Evolutionary conservation across 2,888 invertebrate species (phyloP).

Genomic region (Drosophila colorata): DNA sequence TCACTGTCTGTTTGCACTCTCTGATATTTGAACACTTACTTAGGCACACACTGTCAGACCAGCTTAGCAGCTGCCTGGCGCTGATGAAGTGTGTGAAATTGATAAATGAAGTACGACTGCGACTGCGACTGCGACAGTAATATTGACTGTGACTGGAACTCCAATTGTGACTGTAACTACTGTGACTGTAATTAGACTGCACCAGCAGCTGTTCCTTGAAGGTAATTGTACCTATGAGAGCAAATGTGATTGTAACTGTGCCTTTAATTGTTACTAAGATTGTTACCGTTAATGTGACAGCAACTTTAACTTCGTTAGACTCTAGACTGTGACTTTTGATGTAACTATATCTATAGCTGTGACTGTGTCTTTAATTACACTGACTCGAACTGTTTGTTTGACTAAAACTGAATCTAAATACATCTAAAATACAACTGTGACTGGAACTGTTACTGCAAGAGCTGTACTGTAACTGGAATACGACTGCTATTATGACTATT

Average conservation of each 20-base stretch:
- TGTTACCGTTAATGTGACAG: background rate
- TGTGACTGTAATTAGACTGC: too few species aligned
- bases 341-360: background rate
- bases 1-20: too few species aligned
- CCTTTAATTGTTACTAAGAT: background rate
- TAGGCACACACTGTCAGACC: conserved; percentile 12
- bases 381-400: background rate
- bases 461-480: too few species aligned
- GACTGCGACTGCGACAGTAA: background rate
- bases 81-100: conserved; percentile 58
- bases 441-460: too few species aligned
- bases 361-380: background rate
- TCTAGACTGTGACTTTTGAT: background rate
- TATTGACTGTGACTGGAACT: background rate
- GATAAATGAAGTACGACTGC: conserved; percentile 49
- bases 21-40: conserved; percentile 21
- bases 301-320: too few species aligned
- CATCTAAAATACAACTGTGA: too few species aligned
- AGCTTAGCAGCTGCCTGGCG: conserved; percentile 19
- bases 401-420: too few species aligned
- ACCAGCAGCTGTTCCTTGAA: too few species aligned
- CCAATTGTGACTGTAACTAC: too few species aligned
- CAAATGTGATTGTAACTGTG: background rate
- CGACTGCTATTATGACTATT: too few species aligned
- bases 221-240: too few species aligned